A percentile compares a stretch with the other conserved stretches of the same genome.
Conservation (phyloP, 2,888 invertebrate species). For the Carpatolechia fugitivella region DNA sequence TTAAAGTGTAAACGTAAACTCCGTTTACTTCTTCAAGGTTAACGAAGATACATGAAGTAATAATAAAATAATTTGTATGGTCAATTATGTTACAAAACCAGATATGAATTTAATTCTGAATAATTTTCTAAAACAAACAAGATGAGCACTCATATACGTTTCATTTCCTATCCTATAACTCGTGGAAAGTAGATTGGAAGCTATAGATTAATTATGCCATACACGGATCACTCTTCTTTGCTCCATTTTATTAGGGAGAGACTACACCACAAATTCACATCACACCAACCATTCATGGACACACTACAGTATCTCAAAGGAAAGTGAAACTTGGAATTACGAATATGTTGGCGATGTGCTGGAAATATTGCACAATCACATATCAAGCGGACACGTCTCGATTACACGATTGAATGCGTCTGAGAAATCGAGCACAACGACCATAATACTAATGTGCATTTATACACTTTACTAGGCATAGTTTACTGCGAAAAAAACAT, state of each 20-base stretch:
- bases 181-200: too few relatives aligned
- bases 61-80: too few relatives aligned
- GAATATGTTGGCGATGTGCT: constrained; percentile 45
- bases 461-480: constrained; percentile 29
- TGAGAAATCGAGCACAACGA: constrained; percentile 5
- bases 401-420: constrained; percentile 33
- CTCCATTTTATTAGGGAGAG: too few relatives aligned
- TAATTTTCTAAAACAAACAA: too few relatives aligned
- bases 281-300: not conserved
- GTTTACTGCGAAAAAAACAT: not conserved
- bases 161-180: too few relatives aligned
- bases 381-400: constrained; percentile 41
- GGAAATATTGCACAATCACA: constrained; percentile 49
- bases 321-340: constrained; percentile 70
- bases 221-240: too few relatives aligned
- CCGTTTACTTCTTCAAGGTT: not conserved
- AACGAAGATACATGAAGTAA: not conserved
- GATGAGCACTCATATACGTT: too few relatives aligned
- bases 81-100: too few relatives aligned
- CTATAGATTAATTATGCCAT: too few relatives aligned
- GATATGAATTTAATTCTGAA: too few relatives aligned
- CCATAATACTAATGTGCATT: constrained; percentile 22
- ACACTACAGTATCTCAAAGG: constrained; percentile 54
- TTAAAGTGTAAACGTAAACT: constrained; percentile 12
- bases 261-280: not conserved